A percentile compares a stretch with the other conserved stretches of the same genome.
Evolutionary conservation across 2,888 invertebrate genomes (phyloP).

Genomic region (Sphaeridia pumilis): DNA sequence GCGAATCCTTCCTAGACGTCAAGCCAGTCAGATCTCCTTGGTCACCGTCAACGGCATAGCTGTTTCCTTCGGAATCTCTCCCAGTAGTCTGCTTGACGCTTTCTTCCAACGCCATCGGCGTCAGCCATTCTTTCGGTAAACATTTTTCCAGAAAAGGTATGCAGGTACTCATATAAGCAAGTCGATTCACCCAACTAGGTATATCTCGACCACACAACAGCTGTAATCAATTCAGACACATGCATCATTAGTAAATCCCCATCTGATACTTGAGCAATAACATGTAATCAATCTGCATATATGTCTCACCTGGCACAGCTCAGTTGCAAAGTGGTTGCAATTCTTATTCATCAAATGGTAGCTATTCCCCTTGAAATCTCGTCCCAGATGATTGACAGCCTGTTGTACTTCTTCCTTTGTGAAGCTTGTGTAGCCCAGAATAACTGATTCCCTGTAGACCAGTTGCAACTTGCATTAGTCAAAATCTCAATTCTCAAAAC

Average conservation of each 20-base stretch:
- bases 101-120: conserved; percentile 86
- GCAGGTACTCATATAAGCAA: conserved; percentile 95
- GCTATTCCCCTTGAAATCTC: conserved; percentile 92
- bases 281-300: too few relatives aligned
- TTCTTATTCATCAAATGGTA: conserved; percentile 99
- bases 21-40: conserved; percentile 14
- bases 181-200: conserved; percentile 95
- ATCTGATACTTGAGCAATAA: too few relatives aligned
- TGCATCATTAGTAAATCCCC: background rate
- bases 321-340: conserved; percentile 95
- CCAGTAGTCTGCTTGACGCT: conserved; percentile 41
- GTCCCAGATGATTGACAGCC: conserved; percentile 81
- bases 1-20: conserved; percentile 25
- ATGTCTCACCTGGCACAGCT: conserved; percentile 73
- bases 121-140: conserved; percentile 96
- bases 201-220: conserved; percentile 90
- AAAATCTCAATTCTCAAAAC: too few relatives aligned
- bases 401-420: conserved; percentile 84
- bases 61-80: conserved; percentile 15
- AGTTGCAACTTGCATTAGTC: too few relatives aligned
- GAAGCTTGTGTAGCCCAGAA: conserved; percentile 94
- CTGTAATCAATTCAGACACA: conserved; percentile 45
- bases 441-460: conserved; percentile 76
- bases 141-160: conserved; percentile 97
- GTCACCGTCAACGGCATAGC: conserved; percentile 12